These are phyloP conservation scores for Ascidia mentula DNA, from an alignment of 23 tunicate species.

Conservation along the genomic window DNA sequence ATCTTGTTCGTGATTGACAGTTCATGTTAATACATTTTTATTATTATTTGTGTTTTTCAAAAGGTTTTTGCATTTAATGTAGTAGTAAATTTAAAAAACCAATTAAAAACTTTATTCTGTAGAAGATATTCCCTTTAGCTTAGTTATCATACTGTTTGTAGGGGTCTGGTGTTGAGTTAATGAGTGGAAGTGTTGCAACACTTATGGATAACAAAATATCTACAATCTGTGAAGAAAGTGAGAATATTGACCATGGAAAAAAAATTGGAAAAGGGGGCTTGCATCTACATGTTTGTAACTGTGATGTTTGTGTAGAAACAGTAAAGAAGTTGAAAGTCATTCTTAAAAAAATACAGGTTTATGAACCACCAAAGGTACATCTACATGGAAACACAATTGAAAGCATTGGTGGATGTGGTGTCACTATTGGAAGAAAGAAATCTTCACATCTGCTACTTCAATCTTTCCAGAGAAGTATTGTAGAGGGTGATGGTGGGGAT, in stretches of 20 bases:
- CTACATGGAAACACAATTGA: conserved; percentile 44
- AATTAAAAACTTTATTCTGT: too few species aligned
- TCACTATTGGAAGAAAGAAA: conserved; percentile 75
- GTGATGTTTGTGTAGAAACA: background rate
- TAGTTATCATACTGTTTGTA: too few species aligned
- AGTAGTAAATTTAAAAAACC: too few species aligned
- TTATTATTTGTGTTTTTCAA: too few species aligned
- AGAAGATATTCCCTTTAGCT: too few species aligned
- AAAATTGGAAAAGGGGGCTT: conserved; percentile 54
- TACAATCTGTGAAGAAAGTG: conserved; percentile 19
- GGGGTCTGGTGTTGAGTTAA: conserved; percentile 82
- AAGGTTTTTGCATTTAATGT: too few species aligned
- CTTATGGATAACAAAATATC: conserved; percentile 64
- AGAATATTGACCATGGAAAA: conserved; percentile 9
- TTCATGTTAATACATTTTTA: too few species aligned
- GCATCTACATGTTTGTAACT: conserved; percentile 71
- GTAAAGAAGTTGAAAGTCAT: background rate
- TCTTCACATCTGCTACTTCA: conserved; percentile 24
- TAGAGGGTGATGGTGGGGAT: conserved; percentile 46
- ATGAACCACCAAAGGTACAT: conserved; percentile 70
- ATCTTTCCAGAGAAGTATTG: background rate
- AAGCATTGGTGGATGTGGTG: conserved; percentile 58
- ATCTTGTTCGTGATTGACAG: too few species aligned
- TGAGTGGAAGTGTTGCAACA: conserved; percentile 56
- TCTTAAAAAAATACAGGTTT: conserved; percentile 26